A percentile compares a stretch with the other conserved stretches of the same genome.
Evolutionary conservation across 2,113 vertebrate species (phyloP).

Genomic region (Leptobrachium leishanense): DNA sequence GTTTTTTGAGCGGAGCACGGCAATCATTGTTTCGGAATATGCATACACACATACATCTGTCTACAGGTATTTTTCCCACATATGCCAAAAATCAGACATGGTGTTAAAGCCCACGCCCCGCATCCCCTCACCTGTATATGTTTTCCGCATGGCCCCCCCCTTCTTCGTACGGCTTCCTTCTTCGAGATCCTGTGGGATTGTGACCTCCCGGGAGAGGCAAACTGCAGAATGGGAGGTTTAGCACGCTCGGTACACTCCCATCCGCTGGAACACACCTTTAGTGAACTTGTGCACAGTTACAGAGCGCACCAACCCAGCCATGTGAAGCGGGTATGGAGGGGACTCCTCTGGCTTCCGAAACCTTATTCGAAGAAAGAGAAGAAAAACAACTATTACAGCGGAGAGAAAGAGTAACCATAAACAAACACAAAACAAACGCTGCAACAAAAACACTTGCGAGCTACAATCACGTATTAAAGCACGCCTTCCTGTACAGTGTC

Average conservation of each 20-base stretch:
- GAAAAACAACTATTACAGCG: too few relatives aligned
- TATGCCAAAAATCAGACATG: too few relatives aligned
- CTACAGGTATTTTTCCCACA: too few relatives aligned
- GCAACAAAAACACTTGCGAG: too few relatives aligned
- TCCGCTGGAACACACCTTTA: slow-evolving; percentile 45
- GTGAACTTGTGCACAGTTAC: slow-evolving; percentile 46
- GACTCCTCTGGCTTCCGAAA: background rate
- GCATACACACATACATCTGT: too few relatives aligned
- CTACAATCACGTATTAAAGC: too few relatives aligned
- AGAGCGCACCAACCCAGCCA: slow-evolving; percentile 33
- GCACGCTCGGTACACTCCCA: slow-evolving; percentile 43
- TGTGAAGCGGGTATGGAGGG: slow-evolving; percentile 10
- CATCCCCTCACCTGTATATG: slow-evolving; percentile 26
- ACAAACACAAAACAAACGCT: too few relatives aligned
- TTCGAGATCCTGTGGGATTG: slow-evolving; percentile 26
- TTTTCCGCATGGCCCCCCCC: slow-evolving; percentile 26
- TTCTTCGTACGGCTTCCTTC: background rate
- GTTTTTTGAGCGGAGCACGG: too few relatives aligned
- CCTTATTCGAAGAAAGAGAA: too few relatives aligned
- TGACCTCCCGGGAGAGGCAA: slow-evolving; percentile 38
- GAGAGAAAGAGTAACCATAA: too few relatives aligned
- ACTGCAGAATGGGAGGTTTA: slow-evolving; percentile 25
- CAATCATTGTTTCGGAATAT: too few relatives aligned
- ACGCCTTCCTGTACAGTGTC: background rate
- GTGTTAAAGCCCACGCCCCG: too few relatives aligned